These are phyloP conservation scores for Polylopha cassiicola DNA, from an alignment of 2,888 invertebrate species.

Conservation along the genomic window DNA sequence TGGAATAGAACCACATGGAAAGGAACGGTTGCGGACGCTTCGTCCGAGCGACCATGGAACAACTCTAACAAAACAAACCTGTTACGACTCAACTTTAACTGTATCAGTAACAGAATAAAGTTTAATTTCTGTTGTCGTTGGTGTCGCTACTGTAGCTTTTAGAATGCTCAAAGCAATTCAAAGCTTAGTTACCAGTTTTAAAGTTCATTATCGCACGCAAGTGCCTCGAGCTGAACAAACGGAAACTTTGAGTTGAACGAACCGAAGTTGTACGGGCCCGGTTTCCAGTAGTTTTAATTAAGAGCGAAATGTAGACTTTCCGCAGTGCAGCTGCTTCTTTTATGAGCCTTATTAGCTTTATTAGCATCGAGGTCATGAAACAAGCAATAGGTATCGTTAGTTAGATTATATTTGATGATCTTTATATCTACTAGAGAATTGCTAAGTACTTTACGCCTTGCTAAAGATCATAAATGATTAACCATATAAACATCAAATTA, in stretches of 20 bases:
- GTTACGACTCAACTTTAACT: too few species aligned
- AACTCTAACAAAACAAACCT: conserved; percentile 26
- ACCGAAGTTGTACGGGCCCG: conserved; percentile 7
- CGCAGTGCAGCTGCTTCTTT: conserved; percentile 7
- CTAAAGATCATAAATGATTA: too few species aligned
- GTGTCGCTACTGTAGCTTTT: not conserved
- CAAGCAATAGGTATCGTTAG: too few species aligned
- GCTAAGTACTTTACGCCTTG: too few species aligned
- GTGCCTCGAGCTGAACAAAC: too few species aligned
- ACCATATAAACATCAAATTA: too few species aligned
- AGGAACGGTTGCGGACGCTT: conserved; percentile 10
- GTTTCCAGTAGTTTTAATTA: conserved; percentile 18
- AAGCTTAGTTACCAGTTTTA: conserved; percentile 1
- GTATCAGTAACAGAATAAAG: too few species aligned
- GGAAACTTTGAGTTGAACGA: conserved; percentile 13
- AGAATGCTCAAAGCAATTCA: conserved; percentile 3
- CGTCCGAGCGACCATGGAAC: conserved; percentile 15
- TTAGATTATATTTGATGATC: too few species aligned
- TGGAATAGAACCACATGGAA: conserved; percentile 27
- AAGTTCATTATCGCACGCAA: conserved; percentile 9
- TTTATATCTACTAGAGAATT: too few species aligned
- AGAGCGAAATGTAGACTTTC: conserved; percentile 6
- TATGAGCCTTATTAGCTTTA: conserved; percentile 9
- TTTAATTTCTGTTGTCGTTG: too few species aligned
- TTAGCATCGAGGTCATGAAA: conserved; percentile 7